These are phyloP conservation scores for Ariopsis seemanni DNA, from an alignment of 2,113 vertebrate species.

Conservation along the genomic window DNA sequence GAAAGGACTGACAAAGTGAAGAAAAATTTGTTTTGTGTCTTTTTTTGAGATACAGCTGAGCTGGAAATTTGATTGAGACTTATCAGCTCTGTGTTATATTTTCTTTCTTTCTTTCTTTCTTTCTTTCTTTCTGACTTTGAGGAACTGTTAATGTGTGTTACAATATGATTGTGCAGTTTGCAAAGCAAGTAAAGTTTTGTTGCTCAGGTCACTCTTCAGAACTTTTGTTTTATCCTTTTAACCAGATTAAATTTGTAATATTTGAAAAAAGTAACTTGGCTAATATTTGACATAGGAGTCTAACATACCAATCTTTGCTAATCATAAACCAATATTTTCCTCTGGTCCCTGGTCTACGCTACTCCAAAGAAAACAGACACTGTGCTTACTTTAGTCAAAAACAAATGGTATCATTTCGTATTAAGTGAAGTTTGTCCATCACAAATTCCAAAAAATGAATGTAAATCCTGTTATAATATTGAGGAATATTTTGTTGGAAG, in stretches of 20 bases:
- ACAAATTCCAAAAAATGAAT: background rate
- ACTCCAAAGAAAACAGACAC: background rate
- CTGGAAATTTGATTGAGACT: background rate
- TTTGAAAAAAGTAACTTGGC: background rate
- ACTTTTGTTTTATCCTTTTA: background rate
- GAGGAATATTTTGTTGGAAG: background rate
- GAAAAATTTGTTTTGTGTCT: background rate
- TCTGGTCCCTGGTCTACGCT: background rate
- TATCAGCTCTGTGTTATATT: no score
- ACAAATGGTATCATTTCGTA: background rate
- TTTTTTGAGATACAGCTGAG: background rate
- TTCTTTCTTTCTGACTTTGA: background rate
- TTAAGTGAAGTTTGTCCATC: background rate
- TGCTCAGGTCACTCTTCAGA: background rate
- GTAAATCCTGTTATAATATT: background rate
- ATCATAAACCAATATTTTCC: background rate
- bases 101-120: no score
- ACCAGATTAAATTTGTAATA: background rate
- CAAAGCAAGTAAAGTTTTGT: background rate
- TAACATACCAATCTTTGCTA: background rate
- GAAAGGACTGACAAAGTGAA: background rate
- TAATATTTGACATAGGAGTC: background rate
- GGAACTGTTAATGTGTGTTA: background rate
- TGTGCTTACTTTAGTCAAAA: background rate
- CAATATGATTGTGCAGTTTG: background rate